Evolutionary conservation across 2,888 invertebrate genomes (phyloP), one percentile per base, ranked within the genome.

Genomic region (Tetanocera ferruginea): DNA sequence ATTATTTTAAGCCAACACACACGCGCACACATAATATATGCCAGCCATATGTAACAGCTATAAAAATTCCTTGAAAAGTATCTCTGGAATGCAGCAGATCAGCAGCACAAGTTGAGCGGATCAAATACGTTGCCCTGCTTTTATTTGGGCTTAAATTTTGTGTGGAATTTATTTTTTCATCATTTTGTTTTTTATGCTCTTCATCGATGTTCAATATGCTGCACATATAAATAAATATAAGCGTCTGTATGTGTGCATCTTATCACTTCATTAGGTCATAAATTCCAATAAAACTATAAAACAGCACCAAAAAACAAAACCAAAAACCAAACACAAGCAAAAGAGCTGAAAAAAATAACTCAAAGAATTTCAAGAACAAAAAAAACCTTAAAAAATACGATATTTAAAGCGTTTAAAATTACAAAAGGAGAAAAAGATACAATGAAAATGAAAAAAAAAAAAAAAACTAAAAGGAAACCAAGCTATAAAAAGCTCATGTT

Each of bases 221-320:
- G 11, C 43, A 11, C 8, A 37, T 8, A 37, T 37, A 37, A 43
- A 43, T 14, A 43, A 43, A 43, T 11, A 43, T 43, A 43, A 43
- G 14, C 43, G 43, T 2, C 43, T 11, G 43, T 43, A 43, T 43
- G 11, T 43, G 6, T 43, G 17, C n/a, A 55, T 49, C 8, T 49
- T 67, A 67, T 67, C 67, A 67, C 49, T 67, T 67, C 49, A 67
- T 67, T 67, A 67, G 49, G 67, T 67, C 67, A 67, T 67, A 67
- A 67, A 49, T 67, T 67, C 67, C 49, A 43, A 34, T 9, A 37
- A 67, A 14, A 49, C n/a, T 2, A 14, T 9, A 67, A 19, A 67
- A 67, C 23, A 49, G 8, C 37, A 34, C 28, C 34, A 1, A 2
- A 28, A 64, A 37, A 31, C 34, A 2, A 31, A 34, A 28, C 31